These are phyloP conservation scores for Clivina fossor DNA, from an alignment of 2,888 invertebrate genomes.

Conservation along the genomic window DNA sequence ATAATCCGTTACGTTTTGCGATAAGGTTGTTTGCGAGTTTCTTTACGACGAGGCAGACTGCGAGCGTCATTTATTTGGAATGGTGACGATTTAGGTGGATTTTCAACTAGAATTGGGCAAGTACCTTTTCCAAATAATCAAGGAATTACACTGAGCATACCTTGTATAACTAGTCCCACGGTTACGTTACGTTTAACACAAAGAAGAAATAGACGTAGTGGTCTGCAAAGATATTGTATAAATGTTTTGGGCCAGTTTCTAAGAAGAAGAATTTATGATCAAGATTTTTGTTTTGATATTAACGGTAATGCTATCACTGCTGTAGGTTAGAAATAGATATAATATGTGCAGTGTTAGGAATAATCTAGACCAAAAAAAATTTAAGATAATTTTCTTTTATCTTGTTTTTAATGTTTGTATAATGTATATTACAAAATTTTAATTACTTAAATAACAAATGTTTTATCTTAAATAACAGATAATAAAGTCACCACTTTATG, in stretches of 20 bases:
- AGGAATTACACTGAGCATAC: conserved; percentile 10
- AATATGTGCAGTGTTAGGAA: too few species aligned
- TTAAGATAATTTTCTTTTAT: neutral
- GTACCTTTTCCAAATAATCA: conserved; percentile 1
- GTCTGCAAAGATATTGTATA: conserved; percentile 16
- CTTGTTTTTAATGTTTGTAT: neutral
- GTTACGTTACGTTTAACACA: conserved; percentile 12
- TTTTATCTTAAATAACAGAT: too few species aligned
- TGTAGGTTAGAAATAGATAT: too few species aligned
- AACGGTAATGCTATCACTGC: conserved; percentile 16
- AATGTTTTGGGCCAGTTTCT: conserved; percentile 3
- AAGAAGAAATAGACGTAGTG: conserved; percentile 1
- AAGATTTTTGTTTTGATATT: conserved; percentile 28
- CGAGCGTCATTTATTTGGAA: conserved; percentile 18
- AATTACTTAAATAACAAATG: conserved; percentile 6
- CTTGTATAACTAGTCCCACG: conserved; percentile 19
- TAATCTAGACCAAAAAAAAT: too few species aligned
- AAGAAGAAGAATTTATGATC: conserved; percentile 7
- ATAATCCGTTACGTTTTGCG: too few species aligned
- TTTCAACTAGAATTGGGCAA: conserved; percentile 16
- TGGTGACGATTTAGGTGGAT: conserved; percentile 19
- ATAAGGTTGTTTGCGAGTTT: conserved; percentile 26
- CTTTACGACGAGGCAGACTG: conserved; percentile 4
- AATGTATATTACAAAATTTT: conserved; percentile 5
- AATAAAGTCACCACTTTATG: too few species aligned